These are phyloP conservation scores for Drosophila yakuba DNA, from an alignment of 1,140 invertebrate species.

Conservation along the genomic window DNA sequence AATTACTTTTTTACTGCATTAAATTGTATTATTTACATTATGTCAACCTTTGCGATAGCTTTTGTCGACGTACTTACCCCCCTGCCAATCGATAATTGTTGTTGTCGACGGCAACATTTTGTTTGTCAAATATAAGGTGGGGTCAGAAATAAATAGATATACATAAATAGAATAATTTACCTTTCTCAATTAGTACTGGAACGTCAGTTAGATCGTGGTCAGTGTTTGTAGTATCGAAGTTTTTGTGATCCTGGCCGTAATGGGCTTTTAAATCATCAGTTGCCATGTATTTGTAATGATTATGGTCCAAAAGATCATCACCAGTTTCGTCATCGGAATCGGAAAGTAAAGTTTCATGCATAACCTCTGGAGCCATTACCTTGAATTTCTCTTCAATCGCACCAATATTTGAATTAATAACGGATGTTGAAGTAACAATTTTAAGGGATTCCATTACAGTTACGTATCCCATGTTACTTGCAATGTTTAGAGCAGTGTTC, in stretches of 20 bases:
- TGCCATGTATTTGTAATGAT: conserved; percentile 84
- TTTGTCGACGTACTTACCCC: too few relatives aligned
- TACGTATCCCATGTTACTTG: conserved; percentile 98
- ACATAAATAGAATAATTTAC: conserved; percentile 11
- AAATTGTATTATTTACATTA: too few relatives aligned
- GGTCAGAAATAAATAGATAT: too few relatives aligned
- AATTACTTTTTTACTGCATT: too few relatives aligned
- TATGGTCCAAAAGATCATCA: conserved; percentile 84
- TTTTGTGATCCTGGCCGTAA: conserved; percentile 61
- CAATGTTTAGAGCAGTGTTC: conserved; percentile 98
- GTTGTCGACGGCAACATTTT: too few relatives aligned
- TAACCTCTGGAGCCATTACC: conserved; percentile 98
- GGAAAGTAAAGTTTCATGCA: conserved; percentile 99
- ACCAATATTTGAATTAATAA: conserved; percentile 88
- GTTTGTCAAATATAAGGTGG: too few relatives aligned
- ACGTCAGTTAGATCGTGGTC: conserved; percentile 49
- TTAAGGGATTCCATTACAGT: conserved; percentile 98
- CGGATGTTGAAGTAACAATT: conserved; percentile 96
- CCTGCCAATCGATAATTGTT: too few relatives aligned
- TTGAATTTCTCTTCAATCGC: conserved; percentile 93
- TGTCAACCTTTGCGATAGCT: too few relatives aligned
- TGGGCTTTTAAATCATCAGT: conserved; percentile 71
- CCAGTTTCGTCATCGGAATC: conserved; percentile 99
- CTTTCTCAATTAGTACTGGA: conserved; percentile 23
- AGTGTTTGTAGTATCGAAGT: conserved; percentile 71